phyloP scores from a whole-genome alignment of 2,888 invertebrate species.

The Epirrhoe alternata region DNA sequence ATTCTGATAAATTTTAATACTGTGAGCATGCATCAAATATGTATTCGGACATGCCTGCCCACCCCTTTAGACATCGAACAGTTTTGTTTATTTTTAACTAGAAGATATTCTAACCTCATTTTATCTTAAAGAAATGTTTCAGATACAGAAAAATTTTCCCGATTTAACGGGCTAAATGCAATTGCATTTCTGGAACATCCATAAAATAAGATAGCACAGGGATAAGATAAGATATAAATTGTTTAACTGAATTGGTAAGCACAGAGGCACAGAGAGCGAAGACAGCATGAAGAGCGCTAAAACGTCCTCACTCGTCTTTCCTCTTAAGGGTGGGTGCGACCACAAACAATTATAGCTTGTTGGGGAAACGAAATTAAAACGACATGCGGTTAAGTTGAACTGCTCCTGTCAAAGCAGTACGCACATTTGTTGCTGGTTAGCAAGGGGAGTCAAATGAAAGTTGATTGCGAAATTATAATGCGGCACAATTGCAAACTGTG shows the following conservation, averaged over 20 bases:
- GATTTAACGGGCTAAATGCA: no score
- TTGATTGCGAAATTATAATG: constrained; percentile 28
- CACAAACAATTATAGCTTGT: constrained; percentile 69
- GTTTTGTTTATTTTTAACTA: no score
- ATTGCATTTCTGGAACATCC: no score
- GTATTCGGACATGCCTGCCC: no score
- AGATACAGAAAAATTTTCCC: no score
- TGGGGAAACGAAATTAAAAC: constrained; percentile 59
- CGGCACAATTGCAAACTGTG: constrained; percentile 2
- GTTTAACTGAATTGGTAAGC: not conserved
- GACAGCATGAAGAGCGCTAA: not conserved
- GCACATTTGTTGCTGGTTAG: constrained; percentile 41
- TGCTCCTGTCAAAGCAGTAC: constrained; percentile 54
- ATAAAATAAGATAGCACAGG: no score
- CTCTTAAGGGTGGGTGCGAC: constrained; percentile 45
- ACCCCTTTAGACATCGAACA: no score
- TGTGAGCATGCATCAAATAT: no score
- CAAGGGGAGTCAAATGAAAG: constrained; percentile 30
- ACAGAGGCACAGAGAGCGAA: not conserved
- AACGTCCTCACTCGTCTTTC: constrained; percentile 1
- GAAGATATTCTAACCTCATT: no score
- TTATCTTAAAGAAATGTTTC: no score
- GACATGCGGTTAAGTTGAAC: constrained; percentile 61
- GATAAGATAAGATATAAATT: no score
- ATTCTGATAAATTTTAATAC: no score